A percentile compares a stretch with the other conserved stretches of the same genome.
These are phyloP conservation scores for Phaenicophaeus curvirostris DNA, from an alignment of 2,797 vertebrate species.

Conservation along the genomic window DNA sequence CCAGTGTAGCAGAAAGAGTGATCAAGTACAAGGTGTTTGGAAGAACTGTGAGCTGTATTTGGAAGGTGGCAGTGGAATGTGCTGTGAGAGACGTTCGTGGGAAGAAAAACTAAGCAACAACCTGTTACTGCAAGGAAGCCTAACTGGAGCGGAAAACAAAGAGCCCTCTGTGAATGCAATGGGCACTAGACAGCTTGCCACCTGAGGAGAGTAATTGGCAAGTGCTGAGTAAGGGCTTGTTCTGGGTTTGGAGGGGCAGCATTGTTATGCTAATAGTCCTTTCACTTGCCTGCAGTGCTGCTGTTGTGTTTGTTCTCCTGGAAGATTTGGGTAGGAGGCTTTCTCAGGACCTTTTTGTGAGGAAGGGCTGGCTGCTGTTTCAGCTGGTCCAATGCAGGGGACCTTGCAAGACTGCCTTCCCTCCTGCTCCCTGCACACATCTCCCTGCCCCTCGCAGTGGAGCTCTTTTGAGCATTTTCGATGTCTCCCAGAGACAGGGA, in stretches of 20 bases:
- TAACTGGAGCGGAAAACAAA: conserved; percentile 41
- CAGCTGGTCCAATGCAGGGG: neutral
- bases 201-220: conserved; percentile 61
- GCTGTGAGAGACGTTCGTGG: neutral
- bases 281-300: conserved; percentile 19
- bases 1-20: neutral
- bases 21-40: neutral
- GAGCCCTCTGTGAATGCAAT: conserved; percentile 26
- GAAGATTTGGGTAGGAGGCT: conserved; percentile 5
- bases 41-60: conserved; percentile 20
- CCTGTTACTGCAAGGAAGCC: conserved; percentile 60
- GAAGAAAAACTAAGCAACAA: neutral
- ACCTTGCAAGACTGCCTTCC: neutral
- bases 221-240: conserved; percentile 33
- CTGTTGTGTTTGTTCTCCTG: neutral
- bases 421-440: neutral
- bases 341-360: conserved; percentile 22
- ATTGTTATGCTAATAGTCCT: conserved; percentile 71
- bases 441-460: neutral
- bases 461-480: neutral
- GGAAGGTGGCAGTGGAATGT: conserved; percentile 5
- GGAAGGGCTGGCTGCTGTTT: neutral
- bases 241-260: conserved; percentile 39
- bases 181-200: conserved; percentile 16
- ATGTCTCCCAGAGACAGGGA: neutral